These are phyloP conservation scores for Baronia brevicornis DNA, from an alignment of 2,888 invertebrate species.

Conservation along the genomic window DNA sequence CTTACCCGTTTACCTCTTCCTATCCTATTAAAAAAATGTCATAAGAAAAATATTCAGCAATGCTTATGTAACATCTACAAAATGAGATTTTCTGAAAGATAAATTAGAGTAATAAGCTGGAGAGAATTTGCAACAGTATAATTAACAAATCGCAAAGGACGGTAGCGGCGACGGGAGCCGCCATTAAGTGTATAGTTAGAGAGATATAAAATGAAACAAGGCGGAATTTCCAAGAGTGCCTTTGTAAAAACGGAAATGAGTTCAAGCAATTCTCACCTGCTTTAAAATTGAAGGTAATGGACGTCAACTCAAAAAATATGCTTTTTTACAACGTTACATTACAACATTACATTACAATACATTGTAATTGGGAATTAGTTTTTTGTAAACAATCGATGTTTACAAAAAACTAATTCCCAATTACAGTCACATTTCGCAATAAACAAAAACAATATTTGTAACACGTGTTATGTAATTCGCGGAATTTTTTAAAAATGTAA, in stretches of 20 bases:
- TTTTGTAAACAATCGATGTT: no score
- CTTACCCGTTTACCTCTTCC: no score
- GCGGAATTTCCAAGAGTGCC: constrained; percentile 1
- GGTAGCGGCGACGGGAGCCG: constrained; percentile 14
- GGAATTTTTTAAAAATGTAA: no score
- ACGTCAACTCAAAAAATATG: background rate
- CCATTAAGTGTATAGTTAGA: constrained; percentile 17
- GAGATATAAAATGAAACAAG: constrained; percentile 12
- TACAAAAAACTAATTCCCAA: no score
- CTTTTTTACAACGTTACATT: background rate
- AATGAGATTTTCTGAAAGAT: background rate
- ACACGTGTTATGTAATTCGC: no score
- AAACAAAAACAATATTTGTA: no score
- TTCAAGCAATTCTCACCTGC: constrained; percentile 3
- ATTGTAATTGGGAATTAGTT: no score
- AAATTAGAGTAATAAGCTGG: constrained; percentile 19
- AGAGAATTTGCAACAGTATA: constrained; percentile 20
- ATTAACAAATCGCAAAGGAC: constrained; percentile 24
- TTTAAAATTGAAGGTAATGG: constrained; percentile 3
- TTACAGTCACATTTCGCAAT: no score
- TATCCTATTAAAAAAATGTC: no score
- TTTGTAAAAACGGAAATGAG: constrained; percentile 2
- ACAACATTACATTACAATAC: no score
- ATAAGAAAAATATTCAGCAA: background rate
- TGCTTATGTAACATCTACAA: background rate